phyloP scores from a whole-genome alignment of 2,888 invertebrate species.

The Gastrophysa polygoni region DNA sequence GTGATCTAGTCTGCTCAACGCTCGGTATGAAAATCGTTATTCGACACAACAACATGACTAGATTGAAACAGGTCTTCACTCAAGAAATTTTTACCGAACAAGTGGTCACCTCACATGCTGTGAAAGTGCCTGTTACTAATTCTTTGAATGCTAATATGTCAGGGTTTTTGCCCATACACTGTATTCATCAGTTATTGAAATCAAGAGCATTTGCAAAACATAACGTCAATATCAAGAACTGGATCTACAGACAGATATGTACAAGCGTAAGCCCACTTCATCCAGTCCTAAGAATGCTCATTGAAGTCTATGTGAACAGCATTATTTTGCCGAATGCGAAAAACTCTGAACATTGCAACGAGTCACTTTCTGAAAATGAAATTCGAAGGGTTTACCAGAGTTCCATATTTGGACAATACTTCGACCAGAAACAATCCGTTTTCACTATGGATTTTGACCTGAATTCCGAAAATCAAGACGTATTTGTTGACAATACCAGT shows the following conservation, averaged over 20 bases:
- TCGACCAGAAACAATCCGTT: constrained; percentile 65
- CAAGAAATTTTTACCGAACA: constrained; percentile 98
- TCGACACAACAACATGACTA: constrained; percentile 82
- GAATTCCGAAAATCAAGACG: constrained; percentile 58
- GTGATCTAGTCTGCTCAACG: constrained; percentile 91
- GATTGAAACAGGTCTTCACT: constrained; percentile 92
- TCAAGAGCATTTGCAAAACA: constrained; percentile 95
- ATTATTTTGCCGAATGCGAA: constrained; percentile 75
- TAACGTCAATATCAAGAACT: constrained; percentile 93
- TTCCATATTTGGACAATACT: constrained; percentile 76
- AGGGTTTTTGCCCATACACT: constrained; percentile 92
- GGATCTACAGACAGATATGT: constrained; percentile 95
- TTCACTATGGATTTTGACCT: constrained; percentile 63
- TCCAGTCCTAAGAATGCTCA: constrained; percentile 85
- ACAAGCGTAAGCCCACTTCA: constrained; percentile 89
- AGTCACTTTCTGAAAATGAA: constrained; percentile 89
- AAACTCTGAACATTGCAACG: constrained; percentile 78
- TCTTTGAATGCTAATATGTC: constrained; percentile 86
- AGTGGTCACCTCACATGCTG: constrained; percentile 94
- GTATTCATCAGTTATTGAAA: constrained; percentile 93
- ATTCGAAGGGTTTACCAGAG: constrained; percentile 83
- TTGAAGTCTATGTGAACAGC: constrained; percentile 94
- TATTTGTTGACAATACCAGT: constrained; percentile 67
- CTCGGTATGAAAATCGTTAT: constrained; percentile 94
- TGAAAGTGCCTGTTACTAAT: constrained; percentile 92